Evolutionary conservation across 1,140 invertebrate species (phyloP), one percentile per base, ranked within the genome.

Genomic region (Aphelenchoides avenae): DNA sequence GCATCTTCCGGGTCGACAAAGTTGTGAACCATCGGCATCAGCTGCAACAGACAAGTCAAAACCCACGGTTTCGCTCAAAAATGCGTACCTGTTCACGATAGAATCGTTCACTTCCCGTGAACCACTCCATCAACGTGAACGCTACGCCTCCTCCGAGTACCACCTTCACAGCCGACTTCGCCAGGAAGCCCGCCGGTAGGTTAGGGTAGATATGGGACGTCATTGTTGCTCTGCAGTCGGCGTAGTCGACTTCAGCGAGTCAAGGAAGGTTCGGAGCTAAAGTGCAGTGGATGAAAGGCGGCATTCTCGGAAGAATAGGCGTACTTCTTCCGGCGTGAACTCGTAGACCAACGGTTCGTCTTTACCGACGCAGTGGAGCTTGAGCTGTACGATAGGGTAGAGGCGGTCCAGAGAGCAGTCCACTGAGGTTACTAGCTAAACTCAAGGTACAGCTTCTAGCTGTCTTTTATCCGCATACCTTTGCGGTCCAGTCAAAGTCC

Each of bases 401-500:
- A n/a, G n/a, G n/a, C n/a, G n/a, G n/a, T n/a, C n/a, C n/a, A 18
- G 33, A 43, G 15, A 61, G 48, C 24, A 29, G 7, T 5, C 33
- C 15, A 1, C 46, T 46, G 33, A 33, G 29, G n/a, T 13, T 31
- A 31, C 39, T 58, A 26, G 5, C 27, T 26, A 20, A 30, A 18
- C 20, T 39, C 30, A 34, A 13, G 18, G 7, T 9, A 24, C 24
- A 26, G 27, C 29, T 33, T 33, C 40, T 48, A 37, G 13, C 46
- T 13, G 5, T 52, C 29, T 6, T 37, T 3, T 11, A 50, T 15
- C 18, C 29, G 15, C 29, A 6, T 41, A 65, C 59, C 61, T 64
- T 64, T 15, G 61, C 27, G 9, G 63, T 67, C 44, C 54, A 64
- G 40, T 67, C 58, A 47, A 64, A 64, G 46, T 68, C 63, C 24